phyloP scores from a whole-genome alignment of 2,113 vertebrate species.

The Nibea coibor region DNA sequence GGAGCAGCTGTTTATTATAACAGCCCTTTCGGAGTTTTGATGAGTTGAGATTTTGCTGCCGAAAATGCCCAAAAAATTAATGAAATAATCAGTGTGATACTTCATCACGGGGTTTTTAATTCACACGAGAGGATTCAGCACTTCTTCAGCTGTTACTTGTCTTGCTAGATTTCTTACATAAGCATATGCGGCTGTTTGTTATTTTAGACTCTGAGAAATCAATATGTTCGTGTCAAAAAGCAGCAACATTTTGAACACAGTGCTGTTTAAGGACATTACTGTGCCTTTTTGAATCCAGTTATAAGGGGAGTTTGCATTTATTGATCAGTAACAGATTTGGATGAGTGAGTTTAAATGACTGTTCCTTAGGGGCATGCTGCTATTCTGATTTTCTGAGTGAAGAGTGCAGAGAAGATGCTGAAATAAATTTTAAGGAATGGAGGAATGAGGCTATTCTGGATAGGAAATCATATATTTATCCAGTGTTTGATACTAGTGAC shows the following conservation, averaged over 20 bases:
- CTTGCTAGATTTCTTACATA: conserved; percentile 47
- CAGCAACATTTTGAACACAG: conserved; percentile 22
- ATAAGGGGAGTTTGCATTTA: conserved; percentile 26
- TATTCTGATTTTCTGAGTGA: conserved; percentile 6
- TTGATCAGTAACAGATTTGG: conserved; percentile 51
- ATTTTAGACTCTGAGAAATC: conserved; percentile 58
- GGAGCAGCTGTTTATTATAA: conserved; percentile 3
- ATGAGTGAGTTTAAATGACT: conserved; percentile 31
- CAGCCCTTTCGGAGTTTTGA: conserved; percentile 1
- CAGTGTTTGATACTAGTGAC: conserved; percentile 3
- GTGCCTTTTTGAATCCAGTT: conserved; percentile 16
- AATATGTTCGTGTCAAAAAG: conserved; percentile 46
- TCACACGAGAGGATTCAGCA: conserved; percentile 19
- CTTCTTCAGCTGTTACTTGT: conserved; percentile 25
- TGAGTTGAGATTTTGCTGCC: conserved; percentile 7
- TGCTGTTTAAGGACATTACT: conserved; percentile 24
- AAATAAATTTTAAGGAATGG: not conserved
- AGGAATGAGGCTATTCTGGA: not conserved
- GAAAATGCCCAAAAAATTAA: conserved; percentile 20
- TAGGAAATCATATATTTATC: not conserved
- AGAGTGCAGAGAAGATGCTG: conserved; percentile 11
- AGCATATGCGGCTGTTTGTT: conserved; percentile 44
- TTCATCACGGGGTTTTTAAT: conserved; percentile 20
- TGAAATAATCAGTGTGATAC: conserved; percentile 6
- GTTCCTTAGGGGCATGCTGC: conserved; percentile 12